A percentile compares a stretch with the other conserved stretches of the same genome.
Evolutionary conservation across 2,113 vertebrate genomes (phyloP).

Genomic region (Labeo rohita): DNA sequence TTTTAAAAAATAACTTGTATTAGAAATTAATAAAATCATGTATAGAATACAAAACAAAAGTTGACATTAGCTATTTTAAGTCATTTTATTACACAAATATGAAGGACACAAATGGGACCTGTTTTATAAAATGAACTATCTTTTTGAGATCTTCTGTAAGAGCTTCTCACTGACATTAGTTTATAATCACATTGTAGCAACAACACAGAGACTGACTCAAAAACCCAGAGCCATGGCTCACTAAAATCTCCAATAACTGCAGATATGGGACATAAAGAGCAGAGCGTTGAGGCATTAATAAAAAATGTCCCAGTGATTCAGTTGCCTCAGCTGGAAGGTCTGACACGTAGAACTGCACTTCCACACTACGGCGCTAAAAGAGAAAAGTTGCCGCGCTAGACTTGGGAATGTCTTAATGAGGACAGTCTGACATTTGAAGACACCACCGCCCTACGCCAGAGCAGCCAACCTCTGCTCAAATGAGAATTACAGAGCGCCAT

Average conservation of each 20-base stretch:
- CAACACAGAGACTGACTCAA: background rate
- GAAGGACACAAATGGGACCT: background rate
- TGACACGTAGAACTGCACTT: conserved; percentile 14
- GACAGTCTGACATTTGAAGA: conserved; percentile 54
- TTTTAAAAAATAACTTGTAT: too few relatives aligned
- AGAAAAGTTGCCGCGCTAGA: background rate
- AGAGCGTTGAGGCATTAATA: conserved; percentile 25
- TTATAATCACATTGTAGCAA: background rate
- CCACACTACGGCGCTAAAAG: background rate
- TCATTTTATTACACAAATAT: background rate
- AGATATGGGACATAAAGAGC: background rate
- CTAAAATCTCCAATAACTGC: background rate
- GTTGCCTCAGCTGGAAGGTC: background rate
- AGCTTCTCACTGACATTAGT: background rate
- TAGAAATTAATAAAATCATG: background rate
- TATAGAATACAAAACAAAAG: background rate
- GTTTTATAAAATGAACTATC: background rate
- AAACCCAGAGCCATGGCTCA: background rate
- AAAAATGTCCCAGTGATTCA: conserved; percentile 7
- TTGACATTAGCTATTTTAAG: background rate
- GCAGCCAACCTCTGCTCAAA: conserved; percentile 34
- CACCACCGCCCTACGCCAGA: background rate
- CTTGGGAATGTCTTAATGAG: conserved; percentile 45
- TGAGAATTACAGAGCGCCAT: conserved; percentile 27
- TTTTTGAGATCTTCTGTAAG: background rate